Base-by-base conservation (phyloP, 1,140 invertebrate species). In the Neotoxoptera formosana region DNA sequence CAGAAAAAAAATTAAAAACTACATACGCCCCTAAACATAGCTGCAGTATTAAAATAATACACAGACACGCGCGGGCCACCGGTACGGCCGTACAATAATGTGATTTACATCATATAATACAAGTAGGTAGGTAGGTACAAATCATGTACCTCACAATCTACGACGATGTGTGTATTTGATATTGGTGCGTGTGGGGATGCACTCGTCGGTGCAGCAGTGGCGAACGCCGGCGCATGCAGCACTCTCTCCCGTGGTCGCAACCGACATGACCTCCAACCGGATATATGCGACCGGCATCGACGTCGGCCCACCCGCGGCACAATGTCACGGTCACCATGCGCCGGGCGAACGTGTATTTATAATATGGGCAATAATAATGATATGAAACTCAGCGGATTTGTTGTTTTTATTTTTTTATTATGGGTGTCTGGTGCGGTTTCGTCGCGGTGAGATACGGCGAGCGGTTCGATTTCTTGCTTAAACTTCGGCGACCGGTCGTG, bases 211-310 rank as follows among this genome's bases (percentile, higher is more conserved):
- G 88, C 88, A 53, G 51, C 88, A 53, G 25, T 36, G 45, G 84
- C 4, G 23, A 76, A 51, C 30, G 36, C 23, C 21, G 45, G 45
- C 41, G 21, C 88, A 53, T 88, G 60, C 60, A 76, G 20, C 48
- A 89, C 88, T 89, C 48, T 89, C 48, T 56, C 88, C 34, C 21
- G 88, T 1, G 88, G 51, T 89, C 48, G 23, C 48, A 53, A 36
- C 48, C 47, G 87, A 8, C 87, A 53, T 89, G 88, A 89, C 48
- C 88, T 89, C 88, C 51, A 89, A 89, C 88, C 88, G 88, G 88
- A 89, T 89, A 86, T 20, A 56, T 34, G 34, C 21, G 47, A 14
- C 86, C 86, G 47, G 47, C 86, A 48, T 6, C 25, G 21, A 17
- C 30, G n/a, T 76, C 30, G 30, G 60, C 60, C 60, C 60, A 76